Percentiles rank a stretch among this genome's conserved stretches.
Conservation (phyloP, 2,113 vertebrate species). For the Gorsachius goisagi region DNA sequence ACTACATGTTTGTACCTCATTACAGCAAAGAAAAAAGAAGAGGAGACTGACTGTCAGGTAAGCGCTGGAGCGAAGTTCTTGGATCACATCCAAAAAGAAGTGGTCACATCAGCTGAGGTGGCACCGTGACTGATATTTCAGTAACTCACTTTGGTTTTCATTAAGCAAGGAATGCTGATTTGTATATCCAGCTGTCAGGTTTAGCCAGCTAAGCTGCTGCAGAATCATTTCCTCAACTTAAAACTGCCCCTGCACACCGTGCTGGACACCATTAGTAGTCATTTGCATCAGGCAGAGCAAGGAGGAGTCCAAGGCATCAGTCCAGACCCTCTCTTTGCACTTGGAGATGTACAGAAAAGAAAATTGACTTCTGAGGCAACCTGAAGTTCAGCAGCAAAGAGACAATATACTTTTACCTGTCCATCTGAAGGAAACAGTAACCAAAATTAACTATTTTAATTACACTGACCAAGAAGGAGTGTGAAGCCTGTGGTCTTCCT, state of each 20-base stretch:
- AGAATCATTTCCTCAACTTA: neutral
- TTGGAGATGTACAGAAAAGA: neutral
- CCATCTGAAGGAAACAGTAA: neutral
- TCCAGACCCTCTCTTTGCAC: neutral
- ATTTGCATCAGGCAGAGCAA: neutral
- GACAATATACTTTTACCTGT: neutral
- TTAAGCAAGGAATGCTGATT: constrained; percentile 20
- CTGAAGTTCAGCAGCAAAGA: neutral
- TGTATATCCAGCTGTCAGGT: neutral
- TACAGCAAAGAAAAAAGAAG: neutral
- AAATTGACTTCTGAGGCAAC: neutral
- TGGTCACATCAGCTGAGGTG: neutral
- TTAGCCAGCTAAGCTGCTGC: neutral
- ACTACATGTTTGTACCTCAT: neutral
- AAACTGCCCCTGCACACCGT: neutral
- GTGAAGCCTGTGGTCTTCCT: neutral
- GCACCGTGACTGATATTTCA: neutral
- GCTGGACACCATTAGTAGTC: neutral
- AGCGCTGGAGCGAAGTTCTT: neutral
- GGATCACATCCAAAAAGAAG: neutral
- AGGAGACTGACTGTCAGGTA: neutral
- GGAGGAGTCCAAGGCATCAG: neutral
- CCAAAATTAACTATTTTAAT: neutral
- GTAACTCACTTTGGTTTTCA: constrained; percentile 17
- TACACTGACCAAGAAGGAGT: neutral